Conservation (phyloP, 2,113 vertebrate species). For the Ibidorhyncha struthersii region DNA sequence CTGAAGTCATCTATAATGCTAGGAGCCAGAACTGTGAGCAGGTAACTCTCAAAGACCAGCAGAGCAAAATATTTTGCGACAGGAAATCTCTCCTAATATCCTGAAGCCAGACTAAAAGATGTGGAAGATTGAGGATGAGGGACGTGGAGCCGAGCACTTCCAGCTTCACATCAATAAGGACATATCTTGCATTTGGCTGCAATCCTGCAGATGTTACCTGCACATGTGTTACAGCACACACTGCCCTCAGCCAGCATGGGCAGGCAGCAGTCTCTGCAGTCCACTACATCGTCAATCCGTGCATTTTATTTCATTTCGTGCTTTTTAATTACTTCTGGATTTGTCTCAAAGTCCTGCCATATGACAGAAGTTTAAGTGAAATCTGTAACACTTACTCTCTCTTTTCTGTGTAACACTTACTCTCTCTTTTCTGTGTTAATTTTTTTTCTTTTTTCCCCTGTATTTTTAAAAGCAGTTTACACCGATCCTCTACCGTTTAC, state of each 20-base stretch:
- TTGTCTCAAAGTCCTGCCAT: background rate
- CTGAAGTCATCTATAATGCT: background rate
- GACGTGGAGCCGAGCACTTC: rapidly evolving
- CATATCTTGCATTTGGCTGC: background rate
- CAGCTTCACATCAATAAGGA: rapidly evolving
- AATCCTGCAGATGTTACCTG: background rate
- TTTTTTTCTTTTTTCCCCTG: background rate
- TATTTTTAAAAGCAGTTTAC: background rate
- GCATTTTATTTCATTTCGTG: background rate
- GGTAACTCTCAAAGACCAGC: background rate
- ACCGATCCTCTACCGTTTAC: background rate
- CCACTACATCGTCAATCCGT: rapidly evolving
- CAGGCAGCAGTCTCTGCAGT: too few relatives aligned
- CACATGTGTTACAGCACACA: background rate
- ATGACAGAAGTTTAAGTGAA: background rate
- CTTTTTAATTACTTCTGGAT: background rate
- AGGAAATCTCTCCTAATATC: background rate
- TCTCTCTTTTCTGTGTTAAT: background rate
- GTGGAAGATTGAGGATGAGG: background rate
- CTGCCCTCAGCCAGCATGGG: background rate
- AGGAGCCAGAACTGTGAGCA: background rate
- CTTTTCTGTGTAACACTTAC: too few relatives aligned
- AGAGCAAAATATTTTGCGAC: background rate
- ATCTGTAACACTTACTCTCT: background rate
- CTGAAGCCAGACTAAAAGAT: rapidly evolving